These are phyloP conservation scores for Ceratoteleas bidentatus DNA, from an alignment of 1,140 invertebrate genomes.

Conservation along the genomic window DNA sequence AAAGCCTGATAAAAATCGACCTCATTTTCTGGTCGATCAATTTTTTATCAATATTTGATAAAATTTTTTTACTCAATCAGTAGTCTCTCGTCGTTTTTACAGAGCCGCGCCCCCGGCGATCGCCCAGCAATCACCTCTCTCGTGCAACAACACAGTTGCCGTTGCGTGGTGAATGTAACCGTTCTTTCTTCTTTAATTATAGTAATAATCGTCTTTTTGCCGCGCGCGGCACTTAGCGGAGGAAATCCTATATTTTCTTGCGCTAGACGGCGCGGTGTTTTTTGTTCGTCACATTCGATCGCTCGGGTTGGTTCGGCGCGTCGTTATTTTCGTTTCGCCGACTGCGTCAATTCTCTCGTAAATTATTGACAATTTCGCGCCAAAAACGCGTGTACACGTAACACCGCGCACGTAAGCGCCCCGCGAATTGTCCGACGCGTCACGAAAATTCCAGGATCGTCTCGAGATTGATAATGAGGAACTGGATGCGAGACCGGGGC, in stretches of 20 bases:
- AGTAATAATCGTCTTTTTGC: constrained; percentile 59
- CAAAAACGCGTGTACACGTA: not conserved
- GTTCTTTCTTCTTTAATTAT: constrained; percentile 59
- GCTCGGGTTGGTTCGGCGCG: too few relatives aligned
- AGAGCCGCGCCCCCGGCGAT: constrained; percentile 39
- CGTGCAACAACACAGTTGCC: constrained; percentile 47
- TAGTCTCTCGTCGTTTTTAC: constrained; percentile 51
- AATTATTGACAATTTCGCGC: constrained; percentile 37
- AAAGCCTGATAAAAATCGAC: too few relatives aligned
- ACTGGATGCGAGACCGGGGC: constrained; percentile 37
- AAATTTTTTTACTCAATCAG: constrained; percentile 9
- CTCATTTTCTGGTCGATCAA: too few relatives aligned
- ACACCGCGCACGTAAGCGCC: too few relatives aligned
- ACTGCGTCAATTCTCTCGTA: too few relatives aligned
- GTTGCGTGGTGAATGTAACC: constrained; percentile 52
- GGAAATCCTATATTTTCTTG: constrained; percentile 58
- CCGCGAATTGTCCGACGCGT: not conserved
- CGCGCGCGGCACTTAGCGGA: constrained; percentile 36
- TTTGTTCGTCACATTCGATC: too few relatives aligned
- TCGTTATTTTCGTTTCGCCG: too few relatives aligned
- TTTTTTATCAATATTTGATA: too few relatives aligned
- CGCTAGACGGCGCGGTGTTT: constrained; percentile 28
- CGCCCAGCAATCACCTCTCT: constrained; percentile 51
- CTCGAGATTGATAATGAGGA: constrained; percentile 55
- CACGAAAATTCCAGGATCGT: constrained; percentile 39